Conservation (phyloP, 1,140 invertebrate species). For the Leptestheria dahalacensis region DNA sequence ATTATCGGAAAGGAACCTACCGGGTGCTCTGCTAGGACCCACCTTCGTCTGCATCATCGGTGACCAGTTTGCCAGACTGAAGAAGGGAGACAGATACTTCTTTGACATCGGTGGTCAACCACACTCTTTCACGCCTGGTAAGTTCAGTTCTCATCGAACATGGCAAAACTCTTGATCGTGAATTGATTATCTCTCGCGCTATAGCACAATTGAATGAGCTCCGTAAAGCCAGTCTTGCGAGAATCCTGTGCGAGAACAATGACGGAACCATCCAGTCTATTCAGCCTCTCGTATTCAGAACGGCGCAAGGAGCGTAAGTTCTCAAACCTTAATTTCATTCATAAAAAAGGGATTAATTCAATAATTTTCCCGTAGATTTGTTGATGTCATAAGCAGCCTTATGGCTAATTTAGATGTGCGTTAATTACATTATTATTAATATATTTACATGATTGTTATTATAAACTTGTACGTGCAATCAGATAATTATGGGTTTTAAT, state of each 20-base stretch:
- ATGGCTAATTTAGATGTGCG: background rate
- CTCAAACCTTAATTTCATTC: background rate
- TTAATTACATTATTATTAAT: too few relatives aligned
- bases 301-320: conserved; percentile 30
- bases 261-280: conserved; percentile 32
- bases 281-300: conserved; percentile 36
- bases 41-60: conserved; percentile 28
- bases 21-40: conserved; percentile 29
- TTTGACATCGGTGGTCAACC: conserved; percentile 37
- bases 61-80: conserved; percentile 33
- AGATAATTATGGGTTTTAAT: background rate
- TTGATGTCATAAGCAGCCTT: background rate
- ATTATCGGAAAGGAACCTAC: conserved; percentile 23
- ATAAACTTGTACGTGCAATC: too few relatives aligned
- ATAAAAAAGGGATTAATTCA: background rate
- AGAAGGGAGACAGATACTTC: conserved; percentile 35
- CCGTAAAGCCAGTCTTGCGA: conserved; percentile 34
- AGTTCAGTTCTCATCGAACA: conserved; percentile 18
- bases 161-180: too few relatives aligned
- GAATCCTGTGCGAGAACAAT: conserved; percentile 41
- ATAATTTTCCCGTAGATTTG: background rate
- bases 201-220: conserved; percentile 38
- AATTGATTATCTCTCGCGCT: conserved; percentile 20
- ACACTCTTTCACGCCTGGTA: conserved; percentile 33
- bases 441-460: too few relatives aligned